Evolutionary conservation across 2,888 invertebrate species (phyloP).

Genomic region (Lasioglossum morio): DNA sequence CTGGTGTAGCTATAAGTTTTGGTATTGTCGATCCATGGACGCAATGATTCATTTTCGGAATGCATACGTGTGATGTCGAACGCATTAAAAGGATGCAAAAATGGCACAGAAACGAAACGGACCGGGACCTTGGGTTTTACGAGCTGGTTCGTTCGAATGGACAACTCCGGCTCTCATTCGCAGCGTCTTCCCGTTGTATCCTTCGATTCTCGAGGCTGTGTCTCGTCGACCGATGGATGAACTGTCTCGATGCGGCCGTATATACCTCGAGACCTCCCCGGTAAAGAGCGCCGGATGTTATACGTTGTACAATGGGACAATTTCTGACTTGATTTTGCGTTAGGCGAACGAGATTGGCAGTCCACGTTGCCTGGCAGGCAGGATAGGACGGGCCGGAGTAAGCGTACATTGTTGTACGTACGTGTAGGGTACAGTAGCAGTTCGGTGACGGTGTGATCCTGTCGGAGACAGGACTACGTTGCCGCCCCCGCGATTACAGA

Average conservation of each 20-base stretch:
- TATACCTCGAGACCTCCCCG: constrained; percentile 37
- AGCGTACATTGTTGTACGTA: constrained; percentile 70
- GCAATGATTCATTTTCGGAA: background rate
- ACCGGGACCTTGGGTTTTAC: background rate
- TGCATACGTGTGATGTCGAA: background rate
- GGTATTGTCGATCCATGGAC: background rate
- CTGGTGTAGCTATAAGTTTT: background rate
- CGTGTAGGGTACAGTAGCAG: constrained; percentile 75
- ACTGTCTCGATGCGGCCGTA: constrained; percentile 22
- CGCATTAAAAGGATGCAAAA: background rate
- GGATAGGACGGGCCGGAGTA: constrained; percentile 60
- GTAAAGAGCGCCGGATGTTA: constrained; percentile 50
- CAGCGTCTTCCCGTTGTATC: background rate
- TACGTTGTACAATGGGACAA: constrained; percentile 74
- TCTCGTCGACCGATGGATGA: constrained; percentile 6
- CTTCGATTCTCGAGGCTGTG: background rate
- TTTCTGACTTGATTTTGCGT: constrained; percentile 78
- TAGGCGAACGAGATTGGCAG: constrained; percentile 77
- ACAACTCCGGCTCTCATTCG: background rate
- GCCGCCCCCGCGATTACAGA: constrained; percentile 84
- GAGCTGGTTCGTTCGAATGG: background rate
- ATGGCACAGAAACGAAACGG: background rate
- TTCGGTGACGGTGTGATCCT: constrained; percentile 83
- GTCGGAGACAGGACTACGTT: constrained; percentile 84
- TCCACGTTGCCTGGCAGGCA: constrained; percentile 67